Percentiles rank a stretch among this genome's conserved stretches.
Evolutionary conservation across 2,888 invertebrate species (phyloP).

Genomic region (Polydesmus complanatus): DNA sequence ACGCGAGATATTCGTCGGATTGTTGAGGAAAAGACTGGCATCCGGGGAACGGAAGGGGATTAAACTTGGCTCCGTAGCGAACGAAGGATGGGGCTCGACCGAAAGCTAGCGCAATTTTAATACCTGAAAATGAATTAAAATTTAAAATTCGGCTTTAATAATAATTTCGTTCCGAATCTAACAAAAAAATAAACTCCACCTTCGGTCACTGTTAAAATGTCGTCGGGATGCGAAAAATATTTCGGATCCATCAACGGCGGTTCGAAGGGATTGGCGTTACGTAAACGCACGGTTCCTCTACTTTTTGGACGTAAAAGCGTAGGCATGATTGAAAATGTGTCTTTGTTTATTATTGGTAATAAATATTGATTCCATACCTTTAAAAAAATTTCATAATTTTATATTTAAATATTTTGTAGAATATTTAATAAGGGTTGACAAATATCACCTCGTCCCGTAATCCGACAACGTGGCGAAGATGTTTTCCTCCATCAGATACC

Average conservation of each 20-base stretch:
- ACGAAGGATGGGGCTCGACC: slow-evolving; percentile 21
- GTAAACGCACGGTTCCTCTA: slow-evolving; percentile 54
- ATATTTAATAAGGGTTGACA: too few species aligned
- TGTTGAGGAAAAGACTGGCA: slow-evolving; percentile 20
- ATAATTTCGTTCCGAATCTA: too few species aligned
- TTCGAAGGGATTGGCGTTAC: slow-evolving; percentile 67
- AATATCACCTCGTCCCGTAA: slow-evolving; percentile 12
- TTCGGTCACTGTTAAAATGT: slow-evolving; percentile 66
- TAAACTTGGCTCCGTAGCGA: slow-evolving; percentile 21
- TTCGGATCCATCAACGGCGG: slow-evolving; percentile 83
- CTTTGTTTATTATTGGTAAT: slow-evolving; percentile 48
- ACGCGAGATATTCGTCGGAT: slow-evolving; percentile 14
- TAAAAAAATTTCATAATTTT: slow-evolving; percentile 10
- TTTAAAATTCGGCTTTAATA: too few species aligned
- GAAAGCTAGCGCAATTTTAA: slow-evolving; percentile 22
- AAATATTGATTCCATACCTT: slow-evolving; percentile 39
- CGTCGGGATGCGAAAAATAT: slow-evolving; percentile 68
- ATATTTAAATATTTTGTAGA: background rate
- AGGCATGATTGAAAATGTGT: slow-evolving; percentile 58
- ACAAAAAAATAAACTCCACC: too few species aligned
- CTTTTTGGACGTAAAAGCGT: slow-evolving; percentile 60
- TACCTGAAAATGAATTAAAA: slow-evolving; percentile 10
- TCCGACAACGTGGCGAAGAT: slow-evolving; percentile 40
- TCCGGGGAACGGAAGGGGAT: slow-evolving; percentile 21
- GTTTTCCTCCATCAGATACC: slow-evolving; percentile 54